Evolutionary conservation across 2,113 vertebrate genomes (phyloP), one percentile per base, ranked within the genome.

Genomic region (Chloebia gouldiae): DNA sequence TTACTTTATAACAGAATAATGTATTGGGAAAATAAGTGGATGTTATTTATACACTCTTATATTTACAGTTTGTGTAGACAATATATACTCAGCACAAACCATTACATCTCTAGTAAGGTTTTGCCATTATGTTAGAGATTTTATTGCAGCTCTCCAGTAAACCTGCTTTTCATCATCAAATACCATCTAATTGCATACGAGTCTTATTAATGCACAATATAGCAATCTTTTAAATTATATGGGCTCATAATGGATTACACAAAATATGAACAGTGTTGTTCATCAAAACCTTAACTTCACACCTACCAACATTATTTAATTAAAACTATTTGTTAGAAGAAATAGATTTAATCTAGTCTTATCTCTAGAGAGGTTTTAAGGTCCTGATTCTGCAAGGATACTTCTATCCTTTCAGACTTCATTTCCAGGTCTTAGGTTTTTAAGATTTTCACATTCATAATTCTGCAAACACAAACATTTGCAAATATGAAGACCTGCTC

Each of bases 81-180:
- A 72, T 59, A 35, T 12, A 54, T 15, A 25, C 28, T 83, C 33
- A 86, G 47, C 56, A 78, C 47, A 77, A 85, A 76, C 39, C 17
- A 64, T 51, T 87, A 37, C 10, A 47, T 39, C 20, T 83, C 45
- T 56, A 78, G 56, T 6, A 9, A 60, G 47, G 54, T 73, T 88
- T 66, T 63, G 39, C 22, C 73, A 28, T 60, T 37, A 1, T n/a
- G 15, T 68, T 78, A 73, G 40, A 92, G 31, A 51, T 79, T 71
- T 94, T 86, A 88, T 84, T 83, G 56, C 40, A 83, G 39, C 15
- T 53, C 1, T 2, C 22, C 54, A 81, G 39, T 92, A 86, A 86
- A 94, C 37, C 71, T 86, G 61, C 27, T 91, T 95, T 93, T 93
- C 40, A 56, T 88, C 75, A 83, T 35, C 90, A 92, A 83, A 80